Percentiles rank a stretch among this genome's conserved stretches.
Evolutionary conservation across 2,888 invertebrate species (phyloP).

Genomic region (Stenodera caucasica): DNA sequence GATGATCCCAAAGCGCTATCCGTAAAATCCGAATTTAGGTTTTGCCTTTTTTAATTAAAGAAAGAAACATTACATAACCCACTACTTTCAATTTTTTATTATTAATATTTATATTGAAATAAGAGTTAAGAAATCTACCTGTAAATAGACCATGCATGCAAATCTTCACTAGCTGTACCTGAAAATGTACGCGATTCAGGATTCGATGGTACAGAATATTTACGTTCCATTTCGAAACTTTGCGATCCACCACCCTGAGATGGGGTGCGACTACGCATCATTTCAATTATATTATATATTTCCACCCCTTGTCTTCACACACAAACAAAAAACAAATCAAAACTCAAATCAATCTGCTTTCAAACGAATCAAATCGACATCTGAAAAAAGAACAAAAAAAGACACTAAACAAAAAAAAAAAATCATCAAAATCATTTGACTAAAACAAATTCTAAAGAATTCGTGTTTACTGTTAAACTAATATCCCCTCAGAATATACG

Average conservation of each 20-base stretch:
- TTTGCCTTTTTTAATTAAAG: constrained; percentile 68
- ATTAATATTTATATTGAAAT: constrained; percentile 1
- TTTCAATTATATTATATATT: constrained; percentile 15
- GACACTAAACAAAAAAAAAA: no score
- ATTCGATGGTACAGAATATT: constrained; percentile 87
- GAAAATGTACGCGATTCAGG: constrained; percentile 71
- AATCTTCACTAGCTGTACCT: constrained; percentile 84
- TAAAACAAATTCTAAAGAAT: background rate
- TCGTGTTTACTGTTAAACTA: background rate
- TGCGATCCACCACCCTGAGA: constrained; percentile 57
- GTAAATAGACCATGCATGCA: constrained; percentile 96
- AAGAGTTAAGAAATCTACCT: constrained; percentile 58
- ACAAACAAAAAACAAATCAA: background rate
- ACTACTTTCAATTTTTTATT: background rate
- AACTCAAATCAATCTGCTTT: no score
- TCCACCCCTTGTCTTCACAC: background rate
- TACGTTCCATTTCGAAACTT: constrained; percentile 72
- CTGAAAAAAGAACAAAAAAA: no score
- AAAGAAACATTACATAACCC: background rate
- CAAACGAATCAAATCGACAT: no score
- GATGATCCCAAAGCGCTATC: constrained; percentile 91
- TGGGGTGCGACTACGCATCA: constrained; percentile 48
- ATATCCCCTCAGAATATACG: background rate
- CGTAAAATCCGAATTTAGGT: constrained; percentile 92
- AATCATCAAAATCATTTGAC: background rate